These are phyloP conservation scores for Cheilosia variabilis DNA, from an alignment of 2,888 invertebrate species.

Conservation along the genomic window DNA sequence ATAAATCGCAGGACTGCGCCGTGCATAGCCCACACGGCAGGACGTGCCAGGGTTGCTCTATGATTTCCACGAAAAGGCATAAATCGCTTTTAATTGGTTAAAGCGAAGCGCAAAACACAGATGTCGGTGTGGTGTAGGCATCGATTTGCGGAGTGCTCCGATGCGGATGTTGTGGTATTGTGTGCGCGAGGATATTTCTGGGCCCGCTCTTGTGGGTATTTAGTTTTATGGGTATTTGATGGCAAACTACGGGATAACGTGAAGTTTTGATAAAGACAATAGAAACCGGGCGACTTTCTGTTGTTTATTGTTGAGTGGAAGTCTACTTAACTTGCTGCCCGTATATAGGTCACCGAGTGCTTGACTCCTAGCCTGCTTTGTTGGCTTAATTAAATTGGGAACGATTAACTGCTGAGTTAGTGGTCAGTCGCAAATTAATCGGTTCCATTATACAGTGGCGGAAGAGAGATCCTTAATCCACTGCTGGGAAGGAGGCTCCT, in stretches of 20 bases:
- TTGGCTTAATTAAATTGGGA: constrained; percentile 11
- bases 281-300: constrained; percentile 1
- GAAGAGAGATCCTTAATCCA: no score
- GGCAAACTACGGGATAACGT: constrained; percentile 40
- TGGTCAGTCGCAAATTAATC: neutral
- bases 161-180: neutral
- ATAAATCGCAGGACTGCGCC: constrained; percentile 51
- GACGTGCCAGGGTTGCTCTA: constrained; percentile 5
- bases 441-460: no score
- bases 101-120: constrained; percentile 35
- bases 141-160: constrained; percentile 59
- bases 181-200: neutral
- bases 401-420: neutral
- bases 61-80: constrained; percentile 41
- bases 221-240: constrained; percentile 57
- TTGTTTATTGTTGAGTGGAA: neutral
- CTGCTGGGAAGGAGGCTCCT: no score
- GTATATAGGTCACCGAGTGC: constrained; percentile 8
- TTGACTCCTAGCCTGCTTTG: neutral
- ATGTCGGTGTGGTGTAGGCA: constrained; percentile 29
- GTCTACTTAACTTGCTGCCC: neutral
- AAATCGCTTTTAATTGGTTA: constrained; percentile 72
- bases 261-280: constrained; percentile 39
- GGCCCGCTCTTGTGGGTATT: constrained; percentile 20
- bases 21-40: constrained; percentile 2